phyloP scores from a whole-genome alignment of 2,888 invertebrate genomes.

The Meiosimyza decipiens region DNA sequence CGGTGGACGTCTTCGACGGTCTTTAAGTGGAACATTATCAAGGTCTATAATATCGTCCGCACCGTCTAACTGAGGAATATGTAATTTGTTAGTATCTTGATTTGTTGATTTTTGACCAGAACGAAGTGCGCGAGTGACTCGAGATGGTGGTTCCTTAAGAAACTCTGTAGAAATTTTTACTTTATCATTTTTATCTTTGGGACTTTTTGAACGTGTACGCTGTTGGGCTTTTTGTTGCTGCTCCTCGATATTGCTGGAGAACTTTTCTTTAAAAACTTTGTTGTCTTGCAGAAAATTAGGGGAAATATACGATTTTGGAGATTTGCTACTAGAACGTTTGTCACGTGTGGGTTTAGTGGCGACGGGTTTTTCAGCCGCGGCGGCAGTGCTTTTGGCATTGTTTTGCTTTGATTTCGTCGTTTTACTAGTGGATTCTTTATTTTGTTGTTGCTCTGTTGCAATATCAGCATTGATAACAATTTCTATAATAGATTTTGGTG shows the following conservation, averaged over 20 bases:
- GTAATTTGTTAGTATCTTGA: constrained; percentile 35
- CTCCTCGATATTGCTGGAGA: constrained; percentile 24
- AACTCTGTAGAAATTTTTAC: constrained; percentile 47
- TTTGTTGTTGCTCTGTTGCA: constrained; percentile 41
- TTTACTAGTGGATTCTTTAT: constrained; percentile 33
- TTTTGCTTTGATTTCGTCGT: constrained; percentile 34
- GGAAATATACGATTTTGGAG: constrained; percentile 57
- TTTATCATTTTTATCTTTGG: constrained; percentile 35
- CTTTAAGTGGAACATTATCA: constrained; percentile 8
- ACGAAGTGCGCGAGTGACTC: constrained; percentile 50
- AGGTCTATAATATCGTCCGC: constrained; percentile 62
- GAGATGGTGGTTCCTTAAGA: constrained; percentile 22
- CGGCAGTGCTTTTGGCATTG: constrained; percentile 41
- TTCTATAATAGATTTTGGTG: constrained; percentile 39
- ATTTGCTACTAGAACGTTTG: constrained; percentile 53
- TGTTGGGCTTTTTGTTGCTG: constrained; percentile 29
- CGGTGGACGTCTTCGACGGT: constrained; percentile 43
- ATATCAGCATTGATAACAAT: constrained; percentile 43
- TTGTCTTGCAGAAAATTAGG: constrained; percentile 51
- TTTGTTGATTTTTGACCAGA: constrained; percentile 48
- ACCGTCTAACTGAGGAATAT: constrained; percentile 72
- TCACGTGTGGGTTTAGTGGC: constrained; percentile 18
- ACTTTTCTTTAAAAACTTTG: constrained; percentile 44
- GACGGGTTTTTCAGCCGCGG: constrained; percentile 41
- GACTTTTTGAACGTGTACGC: constrained; percentile 40